phyloP scores from a whole-genome alignment of 2,113 vertebrate genomes.

The Aptenodytes patagonicus region DNA sequence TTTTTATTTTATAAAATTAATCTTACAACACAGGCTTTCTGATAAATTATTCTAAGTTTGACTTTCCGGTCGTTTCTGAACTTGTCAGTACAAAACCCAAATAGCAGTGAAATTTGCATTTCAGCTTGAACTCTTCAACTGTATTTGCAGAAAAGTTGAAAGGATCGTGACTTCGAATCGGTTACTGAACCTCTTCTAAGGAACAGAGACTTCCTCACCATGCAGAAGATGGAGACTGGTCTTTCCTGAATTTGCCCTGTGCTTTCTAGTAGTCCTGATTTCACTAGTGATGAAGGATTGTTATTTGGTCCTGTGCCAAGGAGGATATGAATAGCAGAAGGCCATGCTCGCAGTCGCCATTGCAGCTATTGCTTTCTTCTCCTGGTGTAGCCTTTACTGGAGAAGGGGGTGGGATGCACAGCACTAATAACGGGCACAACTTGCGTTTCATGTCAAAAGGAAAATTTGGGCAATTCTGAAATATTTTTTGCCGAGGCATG shows the following conservation, averaged over 20 bases:
- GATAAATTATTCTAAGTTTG: not conserved
- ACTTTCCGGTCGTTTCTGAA: not conserved
- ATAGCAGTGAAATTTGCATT: not conserved
- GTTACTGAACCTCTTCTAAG: not conserved
- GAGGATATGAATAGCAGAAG: not conserved
- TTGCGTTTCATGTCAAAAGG: not conserved
- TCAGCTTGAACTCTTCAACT: not conserved
- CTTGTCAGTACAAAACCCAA: not conserved
- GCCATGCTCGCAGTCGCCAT: not conserved
- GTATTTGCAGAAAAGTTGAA: constrained; percentile 8
- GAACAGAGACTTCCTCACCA: not conserved
- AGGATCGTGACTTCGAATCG: not conserved
- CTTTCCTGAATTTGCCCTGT: not conserved
- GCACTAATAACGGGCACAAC: not conserved
- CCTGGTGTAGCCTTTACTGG: not conserved
- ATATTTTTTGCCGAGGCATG: not conserved
- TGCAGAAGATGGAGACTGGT: not conserved
- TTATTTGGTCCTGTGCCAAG: not conserved
- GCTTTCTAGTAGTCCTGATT: not conserved
- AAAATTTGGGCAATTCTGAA: not conserved
- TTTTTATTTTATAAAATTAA: constrained; percentile 34
- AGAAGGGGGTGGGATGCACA: not conserved
- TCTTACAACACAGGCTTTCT: not conserved
- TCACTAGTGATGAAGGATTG: not conserved
- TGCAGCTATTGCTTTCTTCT: not conserved